Conservation (phyloP, 64 coral and sea anemone species). For the Porites australiensis region DNA sequence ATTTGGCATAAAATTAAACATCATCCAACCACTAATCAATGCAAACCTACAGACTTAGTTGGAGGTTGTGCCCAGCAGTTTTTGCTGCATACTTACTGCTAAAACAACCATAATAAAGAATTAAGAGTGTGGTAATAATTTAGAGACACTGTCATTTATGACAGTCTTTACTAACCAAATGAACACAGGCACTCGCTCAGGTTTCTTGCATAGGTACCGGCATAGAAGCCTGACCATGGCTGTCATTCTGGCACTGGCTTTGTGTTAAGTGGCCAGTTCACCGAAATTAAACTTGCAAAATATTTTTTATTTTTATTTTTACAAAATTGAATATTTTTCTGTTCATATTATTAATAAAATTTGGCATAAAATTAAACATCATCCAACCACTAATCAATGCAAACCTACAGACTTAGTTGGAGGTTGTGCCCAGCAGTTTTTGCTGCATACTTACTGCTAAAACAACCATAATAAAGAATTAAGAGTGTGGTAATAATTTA, state of each 20-base stretch:
- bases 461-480: no score
- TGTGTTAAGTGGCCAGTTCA: neutral
- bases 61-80: no score
- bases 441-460: no score
- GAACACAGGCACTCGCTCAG: neutral
- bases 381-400: neutral
- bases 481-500: no score
- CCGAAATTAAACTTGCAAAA: neutral
- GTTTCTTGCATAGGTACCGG: neutral
- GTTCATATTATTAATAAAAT: neutral
- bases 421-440: no score
- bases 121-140: no score
- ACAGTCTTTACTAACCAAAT: neutral
- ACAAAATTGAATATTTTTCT: neutral
- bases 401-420: neutral
- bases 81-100: no score
- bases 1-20: neutral
- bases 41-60: neutral
- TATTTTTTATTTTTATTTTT: neutral
- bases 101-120: no score
- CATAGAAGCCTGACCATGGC: neutral
- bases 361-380: neutral
- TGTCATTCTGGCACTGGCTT: slow-evolving; percentile 26
- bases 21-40: neutral
- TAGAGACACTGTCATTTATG: neutral